These are phyloP conservation scores for Seira sanloemensis DNA, from an alignment of 2,888 invertebrate species.

Conservation along the genomic window DNA sequence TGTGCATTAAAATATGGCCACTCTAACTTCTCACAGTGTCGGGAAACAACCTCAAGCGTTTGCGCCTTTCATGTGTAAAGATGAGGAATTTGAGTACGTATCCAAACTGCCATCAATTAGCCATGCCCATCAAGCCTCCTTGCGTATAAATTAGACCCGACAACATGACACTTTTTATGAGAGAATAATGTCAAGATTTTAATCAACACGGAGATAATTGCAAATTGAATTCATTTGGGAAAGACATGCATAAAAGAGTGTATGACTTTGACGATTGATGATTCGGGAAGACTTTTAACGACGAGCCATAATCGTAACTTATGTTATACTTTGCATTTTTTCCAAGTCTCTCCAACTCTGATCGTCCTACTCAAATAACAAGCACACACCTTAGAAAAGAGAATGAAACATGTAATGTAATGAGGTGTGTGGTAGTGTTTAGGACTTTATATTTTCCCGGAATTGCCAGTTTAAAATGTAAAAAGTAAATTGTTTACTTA, in stretches of 20 bases:
- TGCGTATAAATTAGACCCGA: conserved; percentile 39
- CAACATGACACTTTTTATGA: conserved; percentile 51
- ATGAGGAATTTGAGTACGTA: neutral
- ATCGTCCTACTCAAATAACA: neutral
- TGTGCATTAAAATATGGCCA: too few relatives aligned
- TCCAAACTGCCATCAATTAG: conserved; percentile 33
- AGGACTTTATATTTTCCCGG: too few relatives aligned
- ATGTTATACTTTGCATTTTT: neutral
- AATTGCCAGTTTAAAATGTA: too few relatives aligned
- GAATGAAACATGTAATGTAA: neutral
- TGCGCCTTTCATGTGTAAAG: neutral
- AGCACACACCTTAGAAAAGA: neutral
- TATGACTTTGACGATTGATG: conserved; percentile 31
- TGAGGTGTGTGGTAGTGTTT: too few relatives aligned
- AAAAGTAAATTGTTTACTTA: too few relatives aligned
- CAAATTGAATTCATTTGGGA: neutral
- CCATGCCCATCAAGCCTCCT: conserved; percentile 17
- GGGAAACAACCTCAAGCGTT: too few relatives aligned
- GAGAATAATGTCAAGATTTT: conserved; percentile 45
- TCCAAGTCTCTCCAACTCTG: neutral
- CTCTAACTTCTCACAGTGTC: too few relatives aligned
- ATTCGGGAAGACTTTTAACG: conserved; percentile 12
- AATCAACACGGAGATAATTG: conserved; percentile 24
- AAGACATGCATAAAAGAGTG: neutral
- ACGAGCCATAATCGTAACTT: conserved; percentile 40